phyloP scores from a whole-genome alignment of 2,113 vertebrate genomes.

The Amphiprion ocellaris region DNA sequence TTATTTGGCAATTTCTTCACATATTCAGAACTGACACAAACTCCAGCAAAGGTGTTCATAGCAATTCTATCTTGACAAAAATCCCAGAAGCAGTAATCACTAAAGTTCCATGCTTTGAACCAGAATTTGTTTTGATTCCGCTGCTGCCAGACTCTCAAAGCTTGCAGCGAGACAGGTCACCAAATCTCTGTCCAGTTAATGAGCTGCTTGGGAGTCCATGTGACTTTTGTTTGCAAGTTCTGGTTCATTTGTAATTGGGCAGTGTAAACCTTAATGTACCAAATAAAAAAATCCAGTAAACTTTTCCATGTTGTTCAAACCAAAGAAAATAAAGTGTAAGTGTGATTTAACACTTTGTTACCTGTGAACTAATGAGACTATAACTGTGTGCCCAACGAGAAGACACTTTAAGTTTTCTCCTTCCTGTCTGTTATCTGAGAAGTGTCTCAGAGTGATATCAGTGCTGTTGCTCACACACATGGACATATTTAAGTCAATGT shows the following conservation, averaged over 20 bases:
- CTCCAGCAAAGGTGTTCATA: conserved; percentile 4
- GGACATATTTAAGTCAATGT: conserved; percentile 1
- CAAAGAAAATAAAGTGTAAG: background rate
- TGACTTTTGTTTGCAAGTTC: conserved; percentile 28
- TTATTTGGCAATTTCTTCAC: background rate
- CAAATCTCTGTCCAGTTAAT: conserved; percentile 6
- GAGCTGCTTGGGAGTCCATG: background rate
- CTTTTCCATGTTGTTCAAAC: conserved; percentile 16
- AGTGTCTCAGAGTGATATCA: background rate
- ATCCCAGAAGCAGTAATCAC: background rate
- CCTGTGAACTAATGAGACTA: background rate
- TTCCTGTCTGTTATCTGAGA: background rate
- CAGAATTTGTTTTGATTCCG: background rate
- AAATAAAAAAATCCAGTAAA: background rate
- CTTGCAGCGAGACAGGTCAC: conserved; percentile 3
- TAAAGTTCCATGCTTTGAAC: background rate
- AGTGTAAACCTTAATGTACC: conserved; percentile 21
- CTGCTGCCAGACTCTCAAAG: background rate
- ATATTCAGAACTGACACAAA: background rate
- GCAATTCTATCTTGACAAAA: conserved; percentile 6
- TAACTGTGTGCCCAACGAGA: background rate
- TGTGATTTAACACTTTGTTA: background rate
- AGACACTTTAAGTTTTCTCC: background rate
- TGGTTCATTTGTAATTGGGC: conserved; percentile 27
- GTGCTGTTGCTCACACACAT: background rate